These are phyloP conservation scores for Acridotheres tristis DNA, from an alignment of 2,797 vertebrate genomes.

Conservation along the genomic window DNA sequence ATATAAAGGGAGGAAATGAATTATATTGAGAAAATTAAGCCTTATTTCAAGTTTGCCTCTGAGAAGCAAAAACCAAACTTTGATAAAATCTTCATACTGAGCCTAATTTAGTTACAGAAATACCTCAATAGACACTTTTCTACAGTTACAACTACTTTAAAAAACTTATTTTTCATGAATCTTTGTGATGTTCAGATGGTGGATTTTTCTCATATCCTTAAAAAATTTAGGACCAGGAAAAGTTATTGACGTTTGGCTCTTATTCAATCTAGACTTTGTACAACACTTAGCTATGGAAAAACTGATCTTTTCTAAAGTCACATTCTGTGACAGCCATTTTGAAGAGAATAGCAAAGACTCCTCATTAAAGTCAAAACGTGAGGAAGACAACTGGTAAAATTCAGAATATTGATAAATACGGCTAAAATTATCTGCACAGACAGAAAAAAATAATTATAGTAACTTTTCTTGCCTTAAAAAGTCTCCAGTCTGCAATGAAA, in stretches of 20 bases:
- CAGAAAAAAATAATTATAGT: neutral
- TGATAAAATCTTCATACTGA: neutral
- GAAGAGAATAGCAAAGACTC: neutral
- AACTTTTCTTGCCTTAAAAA: neutral
- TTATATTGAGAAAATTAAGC: neutral
- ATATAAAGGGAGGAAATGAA: neutral
- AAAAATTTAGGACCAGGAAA: neutral
- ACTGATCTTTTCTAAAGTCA: neutral
- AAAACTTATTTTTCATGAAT: neutral
- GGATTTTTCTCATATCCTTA: neutral
- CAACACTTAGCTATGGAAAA: neutral
- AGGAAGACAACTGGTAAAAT: neutral
- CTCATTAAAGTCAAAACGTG: neutral
- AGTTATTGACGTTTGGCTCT: neutral
- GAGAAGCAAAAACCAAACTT: neutral
- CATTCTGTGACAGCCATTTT: neutral
- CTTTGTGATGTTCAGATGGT: neutral
- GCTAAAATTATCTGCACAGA: neutral
- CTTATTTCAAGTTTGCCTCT: neutral
- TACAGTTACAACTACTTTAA: neutral
- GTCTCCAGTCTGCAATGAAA: neutral
- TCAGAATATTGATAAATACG: neutral
- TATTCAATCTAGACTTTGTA: neutral
- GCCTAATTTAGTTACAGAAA: neutral
- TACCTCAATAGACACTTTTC: neutral